Evolutionary conservation across 2,113 vertebrate genomes (phyloP).

Genomic region (Colinus virginianus): DNA sequence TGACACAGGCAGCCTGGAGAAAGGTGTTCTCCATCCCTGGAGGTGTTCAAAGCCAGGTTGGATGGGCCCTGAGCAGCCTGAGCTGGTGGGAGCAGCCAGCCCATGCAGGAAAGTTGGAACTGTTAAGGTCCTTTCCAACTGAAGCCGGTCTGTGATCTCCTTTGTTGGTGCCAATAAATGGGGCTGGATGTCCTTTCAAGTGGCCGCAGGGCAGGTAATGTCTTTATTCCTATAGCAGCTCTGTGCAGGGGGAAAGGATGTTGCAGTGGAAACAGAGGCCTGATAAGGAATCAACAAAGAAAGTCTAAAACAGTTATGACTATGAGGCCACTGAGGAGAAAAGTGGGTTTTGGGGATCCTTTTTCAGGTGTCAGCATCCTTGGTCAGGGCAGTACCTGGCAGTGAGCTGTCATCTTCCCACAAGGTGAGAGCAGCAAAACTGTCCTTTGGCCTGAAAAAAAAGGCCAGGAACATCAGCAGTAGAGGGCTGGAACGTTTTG

Average conservation of each 20-base stretch:
- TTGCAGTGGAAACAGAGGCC: background rate
- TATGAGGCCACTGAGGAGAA: background rate
- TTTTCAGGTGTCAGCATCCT: rapidly evolving
- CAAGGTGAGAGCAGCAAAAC: background rate
- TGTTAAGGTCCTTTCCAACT: too few species aligned
- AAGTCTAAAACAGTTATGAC: background rate
- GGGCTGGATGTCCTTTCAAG: background rate
- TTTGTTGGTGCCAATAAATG: rapidly evolving
- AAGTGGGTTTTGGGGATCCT: rapidly evolving
- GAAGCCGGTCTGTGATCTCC: background rate
- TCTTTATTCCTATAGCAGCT: background rate
- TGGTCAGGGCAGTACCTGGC: background rate
- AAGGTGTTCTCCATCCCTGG: too few species aligned
- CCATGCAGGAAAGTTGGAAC: too few species aligned
- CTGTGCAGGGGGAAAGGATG: background rate
- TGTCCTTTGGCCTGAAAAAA: rapidly evolving
- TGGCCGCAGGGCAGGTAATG: background rate
- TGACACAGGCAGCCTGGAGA: too few species aligned
- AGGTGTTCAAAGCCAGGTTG: too few species aligned
- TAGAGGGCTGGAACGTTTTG: background rate
- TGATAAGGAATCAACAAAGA: too few species aligned
- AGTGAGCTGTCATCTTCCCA: rapidly evolving
- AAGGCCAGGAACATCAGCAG: background rate
- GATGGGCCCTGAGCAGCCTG: too few species aligned
- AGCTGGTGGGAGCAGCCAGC: too few species aligned